Percentiles rank a stretch among this genome's conserved stretches.
Conservation (phyloP, 2,888 invertebrate species). For the Hyppa rectilinea region DNA sequence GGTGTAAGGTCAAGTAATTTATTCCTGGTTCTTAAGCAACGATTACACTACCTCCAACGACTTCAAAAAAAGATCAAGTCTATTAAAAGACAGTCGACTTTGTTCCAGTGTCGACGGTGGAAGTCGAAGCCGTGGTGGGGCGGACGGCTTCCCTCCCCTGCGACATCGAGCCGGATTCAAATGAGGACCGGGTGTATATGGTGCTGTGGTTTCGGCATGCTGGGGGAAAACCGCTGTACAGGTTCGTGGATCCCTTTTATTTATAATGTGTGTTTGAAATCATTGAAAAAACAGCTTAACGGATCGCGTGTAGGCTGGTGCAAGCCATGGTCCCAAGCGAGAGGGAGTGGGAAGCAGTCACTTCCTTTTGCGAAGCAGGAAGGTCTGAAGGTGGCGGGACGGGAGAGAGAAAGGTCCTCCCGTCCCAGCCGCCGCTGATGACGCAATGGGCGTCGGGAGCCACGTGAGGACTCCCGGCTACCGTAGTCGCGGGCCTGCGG, state of each 20-base stretch:
- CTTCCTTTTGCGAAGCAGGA: too few species aligned
- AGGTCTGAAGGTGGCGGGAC: too few species aligned
- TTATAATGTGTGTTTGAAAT: not conserved
- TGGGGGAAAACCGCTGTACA: conserved; percentile 96
- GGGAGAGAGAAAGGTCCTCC: too few species aligned
- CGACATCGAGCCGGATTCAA: conserved; percentile 95
- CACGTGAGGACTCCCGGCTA: too few species aligned
- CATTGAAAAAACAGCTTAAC: not conserved
- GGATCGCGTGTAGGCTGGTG: too few species aligned
- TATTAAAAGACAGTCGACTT: conserved; percentile 81
- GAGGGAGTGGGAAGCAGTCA: too few species aligned
- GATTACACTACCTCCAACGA: not conserved
- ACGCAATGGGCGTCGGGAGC: too few species aligned
- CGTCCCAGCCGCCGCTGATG: too few species aligned
- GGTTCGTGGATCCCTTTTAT: conserved; percentile 88
- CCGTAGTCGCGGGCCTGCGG: too few species aligned
- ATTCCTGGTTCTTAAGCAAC: not conserved
- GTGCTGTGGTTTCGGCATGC: conserved; percentile 97
- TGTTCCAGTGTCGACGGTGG: conserved; percentile 87
- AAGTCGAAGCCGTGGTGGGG: conserved; percentile 96
- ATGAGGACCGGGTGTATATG: conserved; percentile 97
- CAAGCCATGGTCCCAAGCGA: too few species aligned
- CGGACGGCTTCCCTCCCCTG: conserved; percentile 96
- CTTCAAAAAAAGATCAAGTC: conserved; percentile 51
- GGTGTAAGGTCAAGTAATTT: too few species aligned